Evolutionary conservation across 2,888 invertebrate species (phyloP).

Genomic region (Ceriagrion tenellum): DNA sequence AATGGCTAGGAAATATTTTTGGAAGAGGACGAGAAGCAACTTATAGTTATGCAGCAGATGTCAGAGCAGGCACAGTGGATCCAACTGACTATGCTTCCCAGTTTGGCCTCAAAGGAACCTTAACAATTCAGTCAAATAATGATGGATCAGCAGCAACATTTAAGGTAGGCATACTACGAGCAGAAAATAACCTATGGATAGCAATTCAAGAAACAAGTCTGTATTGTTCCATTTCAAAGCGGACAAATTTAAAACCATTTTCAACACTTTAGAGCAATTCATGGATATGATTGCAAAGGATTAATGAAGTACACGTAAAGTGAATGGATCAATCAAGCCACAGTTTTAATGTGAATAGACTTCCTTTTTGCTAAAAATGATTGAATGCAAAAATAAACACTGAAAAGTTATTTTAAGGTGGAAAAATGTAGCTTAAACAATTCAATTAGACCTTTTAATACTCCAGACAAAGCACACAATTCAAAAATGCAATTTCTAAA

Average conservation of each 20-base stretch:
- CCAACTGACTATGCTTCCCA: constrained; percentile 42
- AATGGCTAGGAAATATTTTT: constrained; percentile 23
- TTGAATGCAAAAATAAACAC: too few species aligned
- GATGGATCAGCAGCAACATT: constrained; percentile 45
- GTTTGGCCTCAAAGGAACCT: constrained; percentile 32
- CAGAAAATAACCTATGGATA: background rate
- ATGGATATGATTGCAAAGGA: too few species aligned
- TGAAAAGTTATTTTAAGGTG: too few species aligned
- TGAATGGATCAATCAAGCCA: too few species aligned
- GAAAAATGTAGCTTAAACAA: too few species aligned
- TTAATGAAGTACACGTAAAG: too few species aligned
- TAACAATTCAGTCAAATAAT: background rate
- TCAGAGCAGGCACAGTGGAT: constrained; percentile 30
- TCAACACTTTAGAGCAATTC: too few species aligned
- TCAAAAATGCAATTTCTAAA: background rate
- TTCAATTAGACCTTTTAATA: background rate
- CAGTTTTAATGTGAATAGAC: too few species aligned
- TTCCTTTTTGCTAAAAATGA: too few species aligned
- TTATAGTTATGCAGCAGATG: constrained; percentile 40
- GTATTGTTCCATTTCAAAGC: too few species aligned
- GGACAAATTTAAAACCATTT: too few species aligned
- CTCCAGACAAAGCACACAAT: background rate
- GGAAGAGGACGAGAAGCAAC: constrained; percentile 11
- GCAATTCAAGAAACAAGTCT: background rate
- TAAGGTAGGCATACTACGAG: background rate